Conservation (phyloP, 2,113 vertebrate genomes). For the Dasyprocta punctata region DNA sequence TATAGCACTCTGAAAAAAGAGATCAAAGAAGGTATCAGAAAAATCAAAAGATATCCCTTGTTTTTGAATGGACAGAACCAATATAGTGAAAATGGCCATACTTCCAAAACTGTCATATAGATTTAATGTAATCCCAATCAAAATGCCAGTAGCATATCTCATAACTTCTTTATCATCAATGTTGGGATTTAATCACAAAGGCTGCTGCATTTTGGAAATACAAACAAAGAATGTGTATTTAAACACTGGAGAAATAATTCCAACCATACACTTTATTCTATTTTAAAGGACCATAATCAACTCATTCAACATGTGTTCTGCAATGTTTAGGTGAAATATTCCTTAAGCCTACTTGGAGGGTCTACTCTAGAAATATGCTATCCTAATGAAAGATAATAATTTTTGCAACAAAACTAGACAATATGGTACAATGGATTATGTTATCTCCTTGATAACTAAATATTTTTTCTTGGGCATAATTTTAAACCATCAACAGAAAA, state of each 20-base stretch:
- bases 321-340: not conserved
- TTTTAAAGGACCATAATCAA: not conserved
- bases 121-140: not conserved
- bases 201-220: constrained; percentile 21
- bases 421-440: not conserved
- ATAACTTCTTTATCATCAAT: not conserved
- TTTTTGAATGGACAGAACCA: not conserved
- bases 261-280: not conserved
- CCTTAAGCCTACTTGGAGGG: not conserved
- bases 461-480: not conserved
- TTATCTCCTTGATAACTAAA: not conserved
- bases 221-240: not conserved
- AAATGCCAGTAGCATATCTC: not conserved
- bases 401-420: not conserved
- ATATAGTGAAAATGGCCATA: not conserved
- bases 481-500: not conserved
- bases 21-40: not conserved
- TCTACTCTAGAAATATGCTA: not conserved
- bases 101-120: not conserved
- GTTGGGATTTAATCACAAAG: not conserved
- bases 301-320: not conserved
- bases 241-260: not conserved
- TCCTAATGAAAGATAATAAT: not conserved
- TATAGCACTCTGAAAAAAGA: not conserved
- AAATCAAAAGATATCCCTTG: not conserved